Evolutionary conservation across 2,888 invertebrate genomes (phyloP), one percentile per base, ranked within the genome.

Genomic region (Arge pagana): DNA sequence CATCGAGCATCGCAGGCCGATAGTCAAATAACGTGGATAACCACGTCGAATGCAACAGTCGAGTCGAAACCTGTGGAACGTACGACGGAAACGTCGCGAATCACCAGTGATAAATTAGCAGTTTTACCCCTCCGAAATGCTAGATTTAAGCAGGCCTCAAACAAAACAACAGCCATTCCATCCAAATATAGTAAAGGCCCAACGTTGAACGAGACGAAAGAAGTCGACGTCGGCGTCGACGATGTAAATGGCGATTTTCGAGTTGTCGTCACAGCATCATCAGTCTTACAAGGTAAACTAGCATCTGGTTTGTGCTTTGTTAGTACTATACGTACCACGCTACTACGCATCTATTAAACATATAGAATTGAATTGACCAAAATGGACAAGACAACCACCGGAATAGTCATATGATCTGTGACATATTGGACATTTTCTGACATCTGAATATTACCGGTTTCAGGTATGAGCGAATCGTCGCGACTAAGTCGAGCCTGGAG

Each of bases 401-500:
- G n/a, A n/a, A n/a, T 35, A 18, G 49, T 40, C 16, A 5, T n/a
- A 28, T 42, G 15, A 16, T 7, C 30, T 19, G 10, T 16, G n/a
- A n/a, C n/a, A n/a, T n/a, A n/a, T n/a, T n/a, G n/a, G n/a, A n/a
- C n/a, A n/a, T n/a, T n/a, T n/a, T n/a, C n/a, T n/a, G n/a, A n/a
- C n/a, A n/a, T n/a, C n/a, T n/a, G n/a, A n/a, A n/a, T n/a, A n/a
- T n/a, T n/a, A n/a, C n/a, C n/a, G n/a, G n/a, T 23, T 23, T 2
- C 61, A 23, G 65, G 59, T 8, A 55, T 62, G 28, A 64, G 62
- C 54, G 74, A 74, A 28, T 66, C 74, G 5, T 65, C 68, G 3
- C 65, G 73, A 31, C 56, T 69, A 35, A 73, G 72, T 50, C 64
- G 74, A 41, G 70, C 73, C 19, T 63, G 73, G 19, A 72, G 67